Conservation (phyloP, 2,888 invertebrate genomes). For the Acronicta alni region DNA sequence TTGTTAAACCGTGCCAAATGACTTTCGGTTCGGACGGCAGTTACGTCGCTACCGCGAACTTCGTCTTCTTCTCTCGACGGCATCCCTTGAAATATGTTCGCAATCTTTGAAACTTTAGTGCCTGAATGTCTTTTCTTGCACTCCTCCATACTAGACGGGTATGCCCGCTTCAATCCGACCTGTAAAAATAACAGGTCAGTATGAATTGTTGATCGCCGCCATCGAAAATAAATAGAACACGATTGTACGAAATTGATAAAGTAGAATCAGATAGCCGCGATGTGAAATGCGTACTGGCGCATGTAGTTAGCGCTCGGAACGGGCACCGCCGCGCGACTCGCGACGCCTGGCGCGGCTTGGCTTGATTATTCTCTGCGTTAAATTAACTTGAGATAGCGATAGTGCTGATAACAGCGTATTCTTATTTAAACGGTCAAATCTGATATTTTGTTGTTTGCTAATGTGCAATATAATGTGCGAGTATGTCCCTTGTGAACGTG, state of each 20-base stretch:
- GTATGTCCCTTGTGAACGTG: not conserved
- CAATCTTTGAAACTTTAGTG: constrained; percentile 96
- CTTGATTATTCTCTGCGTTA: constrained; percentile 80
- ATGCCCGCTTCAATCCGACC: constrained; percentile 86
- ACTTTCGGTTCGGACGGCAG: constrained; percentile 95
- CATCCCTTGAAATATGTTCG: constrained; percentile 96
- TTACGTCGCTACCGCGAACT: constrained; percentile 89
- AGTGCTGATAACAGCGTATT: constrained; percentile 80
- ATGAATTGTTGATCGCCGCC: constrained; percentile 65
- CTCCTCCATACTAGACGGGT: constrained; percentile 91
- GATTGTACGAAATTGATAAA: constrained; percentile 73
- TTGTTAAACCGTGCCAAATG: constrained; percentile 97
- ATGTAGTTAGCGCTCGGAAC: constrained; percentile 76
- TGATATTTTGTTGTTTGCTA: constrained; percentile 27
- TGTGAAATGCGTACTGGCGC: constrained; percentile 70
- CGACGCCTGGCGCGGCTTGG: constrained; percentile 68
- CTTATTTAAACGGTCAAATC: constrained; percentile 62
- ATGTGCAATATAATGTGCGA: constrained; percentile 3
- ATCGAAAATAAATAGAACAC: constrained; percentile 70
- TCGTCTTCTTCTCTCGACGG: constrained; percentile 89
- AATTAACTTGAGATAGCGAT: constrained; percentile 87
- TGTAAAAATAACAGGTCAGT: constrained; percentile 76
- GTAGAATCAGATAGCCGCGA: constrained; percentile 75
- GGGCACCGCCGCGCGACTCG: constrained; percentile 73
- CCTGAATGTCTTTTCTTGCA: constrained; percentile 91